Evolutionary conservation across 2,888 invertebrate species (phyloP), one percentile per base, ranked within the genome.

Genomic region (Entomobrya multifasciata): DNA sequence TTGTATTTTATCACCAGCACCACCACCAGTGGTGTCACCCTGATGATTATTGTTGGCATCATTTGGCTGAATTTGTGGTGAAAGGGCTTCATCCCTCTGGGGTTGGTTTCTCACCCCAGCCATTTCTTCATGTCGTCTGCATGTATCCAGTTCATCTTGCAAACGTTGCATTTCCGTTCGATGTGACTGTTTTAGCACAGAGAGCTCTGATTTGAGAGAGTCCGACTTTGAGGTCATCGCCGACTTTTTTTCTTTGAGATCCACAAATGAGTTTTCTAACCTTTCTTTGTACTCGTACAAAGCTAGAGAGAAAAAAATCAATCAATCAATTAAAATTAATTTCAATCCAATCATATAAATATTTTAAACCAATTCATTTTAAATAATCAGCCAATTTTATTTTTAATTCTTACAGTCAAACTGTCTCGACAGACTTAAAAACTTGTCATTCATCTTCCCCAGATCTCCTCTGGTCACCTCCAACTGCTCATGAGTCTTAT

Each of bases 231-330:
- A 77, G 11, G 83, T 70, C 70, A 88, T 70, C 6, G 82, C 25
- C 8, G 90, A 86, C 62, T 88, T 90, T 41, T 90, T 88, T 77
- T 89, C 88, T 30, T 90, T 90, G 78, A 90, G 79, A 65, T 81
- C 79, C 55, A 90, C 83, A 52, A 89, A 87, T 0, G 90, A 88
- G 47, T 88, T 89, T 44, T 90, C 89, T 52, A 90, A 77, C n/a
- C 90, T 36, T 57, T 90, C 90, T 83, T 90, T 90, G 87, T 90
- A 90, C 65, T 90, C 90, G 55, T 82, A 89, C 67, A 90, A 77
- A 15, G 90, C 90, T 90, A 57, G 5, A 78, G 41, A 27, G n/a
- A n/a, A n/a, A n/a, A n/a, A n/a, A n/a, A n/a, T n/a, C n/a, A n/a
- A n/a, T n/a, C n/a, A n/a, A n/a, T n/a, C n/a, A n/a, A n/a, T n/a